phyloP scores from a whole-genome alignment of 2,888 invertebrate species.

The Xanthostigma xanthostigma region DNA sequence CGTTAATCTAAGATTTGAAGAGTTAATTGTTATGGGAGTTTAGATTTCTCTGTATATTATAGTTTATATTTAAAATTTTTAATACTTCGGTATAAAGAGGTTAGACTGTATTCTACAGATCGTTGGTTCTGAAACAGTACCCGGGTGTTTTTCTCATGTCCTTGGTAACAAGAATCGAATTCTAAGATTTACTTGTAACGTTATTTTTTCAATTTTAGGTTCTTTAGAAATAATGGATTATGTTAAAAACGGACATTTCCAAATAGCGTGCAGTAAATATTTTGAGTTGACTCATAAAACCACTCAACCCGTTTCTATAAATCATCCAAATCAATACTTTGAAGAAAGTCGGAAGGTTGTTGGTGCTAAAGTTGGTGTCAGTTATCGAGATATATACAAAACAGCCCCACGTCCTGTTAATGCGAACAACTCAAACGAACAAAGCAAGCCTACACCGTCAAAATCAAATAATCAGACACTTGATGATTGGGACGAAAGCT shows the following conservation, averaged over 20 bases:
- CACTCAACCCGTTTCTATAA: conserved; percentile 46
- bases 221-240: conserved; percentile 55
- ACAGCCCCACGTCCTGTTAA: not conserved
- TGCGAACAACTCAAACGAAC: too few relatives aligned
- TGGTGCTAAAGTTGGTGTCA: not conserved
- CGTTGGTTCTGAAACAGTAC: too few relatives aligned
- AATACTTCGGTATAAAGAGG: too few relatives aligned
- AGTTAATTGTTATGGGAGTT: too few relatives aligned
- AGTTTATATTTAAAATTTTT: too few relatives aligned
- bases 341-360: conserved; percentile 54
- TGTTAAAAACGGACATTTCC: conserved; percentile 64
- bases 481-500: too few relatives aligned
- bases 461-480: too few relatives aligned
- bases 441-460: too few relatives aligned
- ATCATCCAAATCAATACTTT: conserved; percentile 88
- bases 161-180: not conserved
- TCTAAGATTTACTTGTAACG: conserved; percentile 1
- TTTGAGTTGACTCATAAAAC: conserved; percentile 58
- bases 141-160: not conserved
- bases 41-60: too few relatives aligned
- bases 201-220: conserved; percentile 32
- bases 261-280: conserved; percentile 79
- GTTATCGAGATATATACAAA: too few relatives aligned
- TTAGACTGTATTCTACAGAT: too few relatives aligned
- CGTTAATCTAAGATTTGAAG: too few relatives aligned